These are phyloP conservation scores for Zootoca vivipara DNA, from an alignment of 2,113 vertebrate species.

Conservation along the genomic window DNA sequence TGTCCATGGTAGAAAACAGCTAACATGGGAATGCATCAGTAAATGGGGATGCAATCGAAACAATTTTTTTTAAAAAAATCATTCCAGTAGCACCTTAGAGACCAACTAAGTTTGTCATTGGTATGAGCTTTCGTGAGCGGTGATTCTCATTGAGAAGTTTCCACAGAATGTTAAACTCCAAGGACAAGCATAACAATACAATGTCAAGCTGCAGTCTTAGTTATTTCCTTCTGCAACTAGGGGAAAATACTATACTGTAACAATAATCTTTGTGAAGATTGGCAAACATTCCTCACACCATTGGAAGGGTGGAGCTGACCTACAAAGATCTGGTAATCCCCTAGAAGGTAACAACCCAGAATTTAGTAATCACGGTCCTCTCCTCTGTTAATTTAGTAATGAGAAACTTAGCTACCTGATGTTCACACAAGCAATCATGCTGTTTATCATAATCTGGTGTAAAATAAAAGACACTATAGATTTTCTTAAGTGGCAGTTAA, in stretches of 20 bases:
- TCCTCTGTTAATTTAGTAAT: not conserved
- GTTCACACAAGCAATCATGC: not conserved
- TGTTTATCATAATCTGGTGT: not conserved
- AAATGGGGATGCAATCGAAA: not conserved
- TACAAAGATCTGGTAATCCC: not conserved
- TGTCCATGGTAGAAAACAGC: not conserved
- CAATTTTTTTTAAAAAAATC: no score
- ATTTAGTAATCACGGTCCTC: not conserved
- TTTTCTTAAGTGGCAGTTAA: not conserved
- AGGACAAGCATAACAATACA: not conserved
- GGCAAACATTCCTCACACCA: not conserved
- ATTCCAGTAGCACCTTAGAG: no score
- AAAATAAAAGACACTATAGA: not conserved
- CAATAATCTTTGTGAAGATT: not conserved
- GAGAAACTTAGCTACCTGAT: not conserved
- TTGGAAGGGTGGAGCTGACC: not conserved
- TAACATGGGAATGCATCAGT: not conserved
- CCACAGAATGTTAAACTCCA: not conserved
- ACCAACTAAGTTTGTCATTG: no score
- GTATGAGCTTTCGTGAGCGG: no score
- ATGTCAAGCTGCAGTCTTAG: not conserved
- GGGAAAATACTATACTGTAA: not conserved
- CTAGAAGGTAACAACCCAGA: not conserved
- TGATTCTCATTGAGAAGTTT: not conserved
- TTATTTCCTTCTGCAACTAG: not conserved